Percentiles rank a stretch among this genome's conserved stretches.
Conservation (phyloP, 2,888 invertebrate genomes). For the Thera obeliscata region DNA sequence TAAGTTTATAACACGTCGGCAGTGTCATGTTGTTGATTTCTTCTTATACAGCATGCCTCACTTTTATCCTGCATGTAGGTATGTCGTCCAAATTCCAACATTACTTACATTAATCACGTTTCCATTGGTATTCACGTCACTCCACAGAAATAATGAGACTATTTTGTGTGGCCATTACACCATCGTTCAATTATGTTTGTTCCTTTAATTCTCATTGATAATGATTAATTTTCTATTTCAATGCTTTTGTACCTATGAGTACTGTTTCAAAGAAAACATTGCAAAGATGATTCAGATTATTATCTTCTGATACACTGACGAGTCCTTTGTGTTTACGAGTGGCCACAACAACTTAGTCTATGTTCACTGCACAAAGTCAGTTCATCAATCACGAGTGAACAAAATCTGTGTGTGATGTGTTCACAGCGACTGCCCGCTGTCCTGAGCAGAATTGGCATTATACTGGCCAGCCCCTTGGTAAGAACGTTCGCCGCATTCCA, state of each 20-base stretch:
- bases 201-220: constrained; percentile 38
- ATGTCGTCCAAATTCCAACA: constrained; percentile 46
- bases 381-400: constrained; percentile 83
- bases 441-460: constrained; percentile 97
- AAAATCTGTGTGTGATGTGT: constrained; percentile 87
- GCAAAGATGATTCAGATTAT: constrained; percentile 63
- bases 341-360: constrained; percentile 81
- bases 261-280: constrained; percentile 71
- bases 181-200: constrained; percentile 43
- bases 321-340: constrained; percentile 39
- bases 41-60: constrained; percentile 64
- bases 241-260: constrained; percentile 29
- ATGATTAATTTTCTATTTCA: constrained; percentile 25
- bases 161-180: constrained; percentile 77
- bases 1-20: constrained; percentile 39
- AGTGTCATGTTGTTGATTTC: constrained; percentile 59
- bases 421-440: constrained; percentile 97
- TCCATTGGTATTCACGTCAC: constrained; percentile 53
- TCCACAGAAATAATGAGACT: constrained; percentile 63
- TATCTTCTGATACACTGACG: constrained; percentile 20
- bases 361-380: constrained; percentile 77
- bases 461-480: constrained; percentile 98
- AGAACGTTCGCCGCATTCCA: constrained; percentile 85
- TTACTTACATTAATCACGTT: constrained; percentile 54
- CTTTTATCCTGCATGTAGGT: constrained; percentile 61